phyloP scores from a whole-genome alignment of 2,797 vertebrate species.

The Neosilurus mollespiculum region DNA sequence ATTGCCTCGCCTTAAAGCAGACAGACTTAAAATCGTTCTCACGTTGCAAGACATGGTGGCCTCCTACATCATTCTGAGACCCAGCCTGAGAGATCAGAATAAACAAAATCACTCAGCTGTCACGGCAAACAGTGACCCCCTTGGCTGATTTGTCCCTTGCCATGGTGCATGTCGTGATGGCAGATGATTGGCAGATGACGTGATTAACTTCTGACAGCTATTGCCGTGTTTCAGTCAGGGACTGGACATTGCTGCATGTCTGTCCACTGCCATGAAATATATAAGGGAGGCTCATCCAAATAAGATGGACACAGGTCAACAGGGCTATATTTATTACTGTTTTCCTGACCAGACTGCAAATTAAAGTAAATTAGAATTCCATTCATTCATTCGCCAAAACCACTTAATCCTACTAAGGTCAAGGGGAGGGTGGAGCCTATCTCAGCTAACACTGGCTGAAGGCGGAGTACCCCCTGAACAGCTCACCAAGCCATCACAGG shows the following conservation, averaged over 20 bases:
- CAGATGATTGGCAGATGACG: constrained; percentile 31
- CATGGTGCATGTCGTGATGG: constrained; percentile 24
- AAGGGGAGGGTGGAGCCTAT: too few species aligned
- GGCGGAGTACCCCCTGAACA: too few species aligned
- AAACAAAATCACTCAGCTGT: constrained; percentile 47
- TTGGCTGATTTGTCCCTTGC: constrained; percentile 29
- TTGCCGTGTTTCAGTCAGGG: constrained; percentile 7
- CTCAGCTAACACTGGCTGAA: too few species aligned
- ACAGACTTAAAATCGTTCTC: constrained; percentile 18
- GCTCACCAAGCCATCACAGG: too few species aligned
- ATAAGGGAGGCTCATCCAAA: neutral
- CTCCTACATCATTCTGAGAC: neutral
- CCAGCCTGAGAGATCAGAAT: constrained; percentile 34
- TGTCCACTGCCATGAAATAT: neutral
- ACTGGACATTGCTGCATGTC: neutral
- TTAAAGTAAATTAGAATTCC: neutral
- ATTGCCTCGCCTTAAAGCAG: constrained; percentile 25
- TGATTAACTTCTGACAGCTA: constrained; percentile 43
- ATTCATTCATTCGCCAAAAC: too few species aligned
- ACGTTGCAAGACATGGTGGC: neutral
- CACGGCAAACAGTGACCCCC: constrained; percentile 33
- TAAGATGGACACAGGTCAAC: neutral
- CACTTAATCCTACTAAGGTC: too few species aligned
- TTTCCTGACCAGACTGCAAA: constrained; percentile 5
- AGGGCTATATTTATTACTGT: constrained; percentile 6